phyloP scores from a whole-genome alignment of 2,797 vertebrate species.

The Picus viridis region DNA sequence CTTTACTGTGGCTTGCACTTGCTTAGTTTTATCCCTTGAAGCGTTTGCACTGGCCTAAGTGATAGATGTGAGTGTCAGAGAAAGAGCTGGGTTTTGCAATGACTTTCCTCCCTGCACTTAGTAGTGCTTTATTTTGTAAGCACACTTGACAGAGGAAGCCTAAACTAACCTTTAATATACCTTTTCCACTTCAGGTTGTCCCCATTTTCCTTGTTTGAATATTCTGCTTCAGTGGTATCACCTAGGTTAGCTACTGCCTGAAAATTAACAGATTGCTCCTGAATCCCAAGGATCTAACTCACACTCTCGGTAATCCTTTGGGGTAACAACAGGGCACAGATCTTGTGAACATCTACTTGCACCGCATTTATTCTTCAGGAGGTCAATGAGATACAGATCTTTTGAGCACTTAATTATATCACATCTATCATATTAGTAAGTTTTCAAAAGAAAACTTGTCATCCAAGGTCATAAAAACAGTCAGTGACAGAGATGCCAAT shows the following conservation, averaged over 20 bases:
- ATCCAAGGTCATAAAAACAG: background rate
- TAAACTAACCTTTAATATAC: background rate
- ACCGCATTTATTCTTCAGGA: background rate
- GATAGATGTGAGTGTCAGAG: background rate
- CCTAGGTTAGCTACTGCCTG: background rate
- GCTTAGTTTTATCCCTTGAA: background rate
- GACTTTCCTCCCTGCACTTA: background rate
- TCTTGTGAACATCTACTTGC: background rate
- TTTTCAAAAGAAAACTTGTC: background rate
- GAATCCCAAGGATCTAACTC: background rate
- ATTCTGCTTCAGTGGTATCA: background rate
- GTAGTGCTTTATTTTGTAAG: background rate
- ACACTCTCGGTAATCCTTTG: background rate
- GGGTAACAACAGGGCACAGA: background rate
- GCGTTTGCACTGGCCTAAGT: background rate
- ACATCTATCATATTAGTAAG: background rate
- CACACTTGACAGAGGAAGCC: background rate
- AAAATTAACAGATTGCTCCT: rapidly evolving
- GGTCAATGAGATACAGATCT: background rate
- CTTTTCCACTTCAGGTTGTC: background rate
- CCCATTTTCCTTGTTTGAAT: background rate
- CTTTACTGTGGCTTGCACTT: background rate
- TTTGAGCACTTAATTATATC: background rate
- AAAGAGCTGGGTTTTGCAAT: background rate
- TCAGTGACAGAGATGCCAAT: background rate